Conservation (phyloP, 2,113 vertebrate species). For the Ornithorhynchus anatinus region DNA sequence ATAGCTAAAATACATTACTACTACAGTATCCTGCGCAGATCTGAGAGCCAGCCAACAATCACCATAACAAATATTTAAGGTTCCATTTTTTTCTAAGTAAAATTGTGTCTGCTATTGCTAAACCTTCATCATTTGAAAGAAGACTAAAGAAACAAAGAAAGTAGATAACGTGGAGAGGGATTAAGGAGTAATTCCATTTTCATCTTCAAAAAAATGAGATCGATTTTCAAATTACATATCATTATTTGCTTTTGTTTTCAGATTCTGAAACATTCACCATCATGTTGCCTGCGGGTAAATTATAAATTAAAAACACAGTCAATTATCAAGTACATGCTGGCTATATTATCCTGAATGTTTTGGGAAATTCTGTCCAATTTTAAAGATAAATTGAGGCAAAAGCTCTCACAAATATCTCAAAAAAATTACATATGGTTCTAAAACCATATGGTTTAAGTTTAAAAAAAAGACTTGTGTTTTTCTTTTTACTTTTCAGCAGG, state of each 20-base stretch:
- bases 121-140: slow-evolving; percentile 33
- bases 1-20: no score
- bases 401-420: no score
- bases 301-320: slow-evolving; percentile 45
- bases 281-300: slow-evolving; percentile 42
- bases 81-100: no score
- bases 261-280: slow-evolving; percentile 40
- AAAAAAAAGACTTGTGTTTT: no score
- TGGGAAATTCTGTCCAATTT: not conserved
- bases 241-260: slow-evolving; percentile 50
- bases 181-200: slow-evolving; percentile 26
- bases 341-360: slow-evolving; percentile 8
- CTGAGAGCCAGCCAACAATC: no score
- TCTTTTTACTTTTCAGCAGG: not conserved
- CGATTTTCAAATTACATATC: slow-evolving; percentile 37
- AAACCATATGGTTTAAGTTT: no score
- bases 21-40: no score
- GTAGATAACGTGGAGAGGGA: not conserved
- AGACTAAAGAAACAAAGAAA: not conserved
- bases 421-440: no score
- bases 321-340: slow-evolving; percentile 42
- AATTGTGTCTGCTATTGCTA: slow-evolving; percentile 25
- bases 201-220: slow-evolving; percentile 15
- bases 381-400: no score
- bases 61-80: no score